Evolutionary conservation across 2,888 invertebrate species (phyloP), one percentile per base, ranked within the genome.

Genomic region (Norana najaformis): DNA sequence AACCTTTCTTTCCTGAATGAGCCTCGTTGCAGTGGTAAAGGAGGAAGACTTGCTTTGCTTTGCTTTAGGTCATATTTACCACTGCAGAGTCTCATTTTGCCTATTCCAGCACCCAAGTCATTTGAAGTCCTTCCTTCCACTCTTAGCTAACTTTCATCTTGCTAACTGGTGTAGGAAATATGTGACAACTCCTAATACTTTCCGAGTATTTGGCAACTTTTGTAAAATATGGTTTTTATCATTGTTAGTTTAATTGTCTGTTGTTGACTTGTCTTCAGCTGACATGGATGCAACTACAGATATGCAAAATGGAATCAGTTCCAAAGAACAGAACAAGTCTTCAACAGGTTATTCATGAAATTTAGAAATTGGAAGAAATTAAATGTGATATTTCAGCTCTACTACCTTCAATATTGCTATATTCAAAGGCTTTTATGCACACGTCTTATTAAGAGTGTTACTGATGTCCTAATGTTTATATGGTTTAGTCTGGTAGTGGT

Each of bases 301-400:
- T 85, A 85, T 85, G 85, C 85, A 85, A 35, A 85, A 85, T 85
- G 85, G 85, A 37, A 14, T 85, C 37, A 85, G 30, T 37, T 36
- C 36, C 85, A 85, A 36, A 37, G 85, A 85, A 23, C 85, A 85
- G 85, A 85, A 85, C 85, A 85, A 36, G 37, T 85, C 85, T 36
- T 35, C 35, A 85, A 13, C 36, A 85, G 37, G 85, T 85, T 85
- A 36, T 34, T 85, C 34, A 85, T 3, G n/a, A 37, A 85, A 85
- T 18, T 53, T 85, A 69, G n/a, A n/a, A 69, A 23, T 47, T 47
- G 23, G 23, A 47, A 47, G 2, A 20, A 23, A 69, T 69, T 69
- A 69, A 69, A 69, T 69, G 69, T 69, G n/a, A 69, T 69, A 69
- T 69, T 69, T 69, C 30, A n/a, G 69, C 20, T 13, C 53, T 23